A percentile compares a stretch with the other conserved stretches of the same genome.
Evolutionary conservation across 2,888 invertebrate genomes (phyloP).

Genomic region (Amiota mariae): DNA sequence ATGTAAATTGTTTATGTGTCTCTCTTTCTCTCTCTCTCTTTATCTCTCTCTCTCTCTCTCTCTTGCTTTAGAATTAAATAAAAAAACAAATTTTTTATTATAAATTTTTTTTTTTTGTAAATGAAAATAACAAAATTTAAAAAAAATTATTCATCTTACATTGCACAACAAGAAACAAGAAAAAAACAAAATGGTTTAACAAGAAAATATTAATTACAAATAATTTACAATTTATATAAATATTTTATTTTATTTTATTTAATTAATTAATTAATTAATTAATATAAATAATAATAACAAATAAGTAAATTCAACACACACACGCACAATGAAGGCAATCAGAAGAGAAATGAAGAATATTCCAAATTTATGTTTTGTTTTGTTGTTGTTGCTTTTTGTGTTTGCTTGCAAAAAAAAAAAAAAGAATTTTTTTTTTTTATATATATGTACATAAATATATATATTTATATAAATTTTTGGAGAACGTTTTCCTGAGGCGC

Average conservation of each 20-base stretch:
- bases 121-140: conserved; percentile 22
- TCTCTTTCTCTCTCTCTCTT: not conserved
- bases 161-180: too few species aligned
- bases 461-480: conserved; percentile 2
- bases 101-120: not conserved
- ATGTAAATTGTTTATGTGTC: too few species aligned
- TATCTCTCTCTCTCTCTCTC: not conserved
- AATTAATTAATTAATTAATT: too few species aligned
- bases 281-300: too few species aligned
- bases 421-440: not conserved
- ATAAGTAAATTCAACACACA: not conserved
- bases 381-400: conserved; percentile 25
- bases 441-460: not conserved
- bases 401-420: not conserved
- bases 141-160: not conserved
- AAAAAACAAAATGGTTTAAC: conserved; percentile 21
- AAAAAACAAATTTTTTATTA: not conserved
- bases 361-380: not conserved
- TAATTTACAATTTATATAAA: not conserved
- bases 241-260: not conserved
- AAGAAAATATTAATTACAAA: not conserved
- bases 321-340: not conserved
- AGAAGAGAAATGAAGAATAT: too few species aligned
- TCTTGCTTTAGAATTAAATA: conserved; percentile 3
- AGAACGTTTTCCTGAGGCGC: conserved; percentile 49